Conservation (phyloP, 2,113 vertebrate genomes). For the Tragulus kanchil region DNA sequence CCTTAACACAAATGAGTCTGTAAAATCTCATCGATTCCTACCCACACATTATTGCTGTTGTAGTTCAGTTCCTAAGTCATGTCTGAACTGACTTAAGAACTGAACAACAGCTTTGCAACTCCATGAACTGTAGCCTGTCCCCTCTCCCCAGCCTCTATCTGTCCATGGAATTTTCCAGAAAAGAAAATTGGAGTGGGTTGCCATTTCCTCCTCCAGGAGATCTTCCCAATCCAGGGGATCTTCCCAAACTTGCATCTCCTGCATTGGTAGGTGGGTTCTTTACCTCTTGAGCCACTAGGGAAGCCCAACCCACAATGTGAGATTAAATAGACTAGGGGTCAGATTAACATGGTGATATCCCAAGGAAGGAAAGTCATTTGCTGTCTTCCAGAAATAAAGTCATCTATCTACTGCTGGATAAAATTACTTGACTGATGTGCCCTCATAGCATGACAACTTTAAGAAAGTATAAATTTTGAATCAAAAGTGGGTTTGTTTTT, state of each 20-base stretch:
- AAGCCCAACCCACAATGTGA: not conserved
- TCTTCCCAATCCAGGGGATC: not conserved
- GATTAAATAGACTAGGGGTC: not conserved
- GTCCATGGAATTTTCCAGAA: not conserved
- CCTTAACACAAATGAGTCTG: not conserved
- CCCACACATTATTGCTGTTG: not conserved
- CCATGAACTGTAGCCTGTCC: not conserved
- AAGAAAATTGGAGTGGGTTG: not conserved
- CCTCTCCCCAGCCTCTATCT: not conserved
- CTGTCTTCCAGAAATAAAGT: not conserved
- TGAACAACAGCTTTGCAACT: not conserved
- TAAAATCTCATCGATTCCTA: slow-evolving; percentile 39
- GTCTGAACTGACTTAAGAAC: not conserved
- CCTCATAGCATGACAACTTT: not conserved
- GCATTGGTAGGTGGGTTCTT: not conserved
- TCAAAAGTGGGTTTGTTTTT: slow-evolving; percentile 30
- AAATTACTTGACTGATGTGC: slow-evolving; percentile 44
- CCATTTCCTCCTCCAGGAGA: not conserved
- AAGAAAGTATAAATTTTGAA: slow-evolving; percentile 50
- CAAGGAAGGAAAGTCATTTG: slow-evolving; percentile 31
- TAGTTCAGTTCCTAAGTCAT: not conserved
- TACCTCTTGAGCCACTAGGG: not conserved
- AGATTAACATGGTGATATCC: slow-evolving; percentile 45
- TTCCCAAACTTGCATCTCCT: not conserved
- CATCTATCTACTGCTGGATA: slow-evolving; percentile 24